phyloP scores from a whole-genome alignment of 2,797 vertebrate species.

The Glossophaga mutica region DNA sequence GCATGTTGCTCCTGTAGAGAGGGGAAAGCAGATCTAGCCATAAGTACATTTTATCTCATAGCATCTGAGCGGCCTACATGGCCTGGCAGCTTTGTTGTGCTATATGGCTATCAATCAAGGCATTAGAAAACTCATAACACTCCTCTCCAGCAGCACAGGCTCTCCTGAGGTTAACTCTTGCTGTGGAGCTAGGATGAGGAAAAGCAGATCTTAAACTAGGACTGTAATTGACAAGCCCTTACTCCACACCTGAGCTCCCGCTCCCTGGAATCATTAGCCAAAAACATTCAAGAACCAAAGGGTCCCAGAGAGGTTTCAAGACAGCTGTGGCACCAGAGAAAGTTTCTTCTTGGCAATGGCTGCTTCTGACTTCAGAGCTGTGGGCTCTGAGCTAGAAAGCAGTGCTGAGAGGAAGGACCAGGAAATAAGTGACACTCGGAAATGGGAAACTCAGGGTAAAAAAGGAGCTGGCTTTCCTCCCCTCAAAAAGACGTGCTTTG shows the following conservation, averaged over 20 bases:
- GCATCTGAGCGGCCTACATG: neutral
- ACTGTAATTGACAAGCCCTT: neutral
- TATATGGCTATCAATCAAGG: neutral
- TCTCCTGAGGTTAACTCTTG: constrained; percentile 52
- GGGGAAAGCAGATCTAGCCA: neutral
- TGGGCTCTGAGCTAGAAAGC: neutral
- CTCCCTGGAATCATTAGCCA: neutral
- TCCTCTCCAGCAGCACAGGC: neutral
- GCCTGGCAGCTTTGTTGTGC: neutral
- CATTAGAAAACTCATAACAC: constrained; percentile 6
- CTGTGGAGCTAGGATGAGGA: constrained; percentile 12
- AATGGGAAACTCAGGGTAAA: neutral
- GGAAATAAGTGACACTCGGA: neutral
- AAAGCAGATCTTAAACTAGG: constrained; percentile 44
- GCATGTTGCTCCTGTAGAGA: neutral
- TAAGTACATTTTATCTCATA: neutral
- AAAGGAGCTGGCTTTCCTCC: constrained; percentile 13
- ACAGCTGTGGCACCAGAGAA: neutral
- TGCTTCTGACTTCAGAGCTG: neutral
- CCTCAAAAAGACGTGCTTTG: neutral
- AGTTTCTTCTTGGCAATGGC: neutral
- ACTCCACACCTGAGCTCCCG: constrained; percentile 38
- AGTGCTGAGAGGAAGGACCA: neutral
- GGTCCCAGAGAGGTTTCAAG: neutral
- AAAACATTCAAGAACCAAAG: too few species aligned